These are phyloP conservation scores for Drosophila longiperda DNA, from an alignment of 2,888 invertebrate genomes.

Conservation along the genomic window DNA sequence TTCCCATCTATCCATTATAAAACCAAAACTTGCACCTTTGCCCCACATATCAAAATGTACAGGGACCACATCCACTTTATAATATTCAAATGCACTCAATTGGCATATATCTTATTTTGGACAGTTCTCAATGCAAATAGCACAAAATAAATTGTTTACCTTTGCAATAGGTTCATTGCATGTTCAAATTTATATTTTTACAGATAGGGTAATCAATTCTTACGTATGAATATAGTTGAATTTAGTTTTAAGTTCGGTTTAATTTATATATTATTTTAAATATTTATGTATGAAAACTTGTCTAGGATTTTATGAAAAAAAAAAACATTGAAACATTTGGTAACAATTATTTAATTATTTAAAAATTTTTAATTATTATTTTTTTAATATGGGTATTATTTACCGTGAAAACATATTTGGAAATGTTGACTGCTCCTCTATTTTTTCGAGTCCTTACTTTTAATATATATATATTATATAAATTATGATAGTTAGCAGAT, in stretches of 20 bases:
- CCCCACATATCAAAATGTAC: conserved; percentile 8
- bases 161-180: conserved; percentile 6
- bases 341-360: too few relatives aligned
- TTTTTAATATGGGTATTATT: too few relatives aligned
- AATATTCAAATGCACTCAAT: conserved; percentile 69
- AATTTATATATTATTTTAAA: too few relatives aligned
- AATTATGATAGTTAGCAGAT: background rate
- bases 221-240: background rate
- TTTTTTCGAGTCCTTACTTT: background rate
- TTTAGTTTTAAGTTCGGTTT: background rate
- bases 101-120: conserved; percentile 62
- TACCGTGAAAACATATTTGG: too few relatives aligned
- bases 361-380: too few relatives aligned
- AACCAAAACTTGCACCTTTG: background rate
- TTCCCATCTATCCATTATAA: conserved; percentile 17
- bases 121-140: conserved; percentile 31
- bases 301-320: background rate
- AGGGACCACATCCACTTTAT: conserved; percentile 49
- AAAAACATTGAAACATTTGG: background rate
- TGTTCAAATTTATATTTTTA: background rate
- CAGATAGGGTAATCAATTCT: background rate
- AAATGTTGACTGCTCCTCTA: too few relatives aligned
- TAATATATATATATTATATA: background rate
- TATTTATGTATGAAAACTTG: too few relatives aligned
- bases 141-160: background rate